These are phyloP conservation scores for Asteroscopus sphinx DNA, from an alignment of 2,888 invertebrate genomes.

Conservation along the genomic window DNA sequence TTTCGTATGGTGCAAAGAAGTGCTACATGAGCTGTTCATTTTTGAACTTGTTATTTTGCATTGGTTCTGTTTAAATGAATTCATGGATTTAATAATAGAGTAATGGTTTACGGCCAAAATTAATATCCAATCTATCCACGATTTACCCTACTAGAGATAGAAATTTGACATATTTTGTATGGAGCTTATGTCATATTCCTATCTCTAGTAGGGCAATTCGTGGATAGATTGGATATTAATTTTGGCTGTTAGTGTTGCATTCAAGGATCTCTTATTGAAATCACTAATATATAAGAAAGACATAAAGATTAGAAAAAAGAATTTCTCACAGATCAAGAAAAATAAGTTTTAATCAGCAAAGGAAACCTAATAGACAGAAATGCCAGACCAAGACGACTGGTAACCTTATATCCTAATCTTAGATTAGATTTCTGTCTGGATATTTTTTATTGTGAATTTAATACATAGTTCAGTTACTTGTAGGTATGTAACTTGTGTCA, in stretches of 20 bases:
- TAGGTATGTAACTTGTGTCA: background rate
- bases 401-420: constrained; percentile 14
- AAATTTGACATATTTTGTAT: no score
- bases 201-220: no score
- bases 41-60: background rate
- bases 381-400: background rate
- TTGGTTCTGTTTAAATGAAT: background rate
- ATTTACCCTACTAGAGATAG: no score
- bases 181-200: no score
- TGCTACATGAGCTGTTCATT: constrained; percentile 16
- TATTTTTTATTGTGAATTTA: constrained; percentile 18
- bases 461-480: background rate
- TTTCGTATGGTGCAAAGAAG: constrained; percentile 16
- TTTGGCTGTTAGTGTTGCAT: no score
- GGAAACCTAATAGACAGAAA: constrained; percentile 15
- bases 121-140: no score
- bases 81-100: no score
- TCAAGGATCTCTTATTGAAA: no score
- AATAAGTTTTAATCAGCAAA: constrained; percentile 3
- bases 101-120: no score
- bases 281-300: no score
- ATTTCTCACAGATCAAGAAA: background rate
- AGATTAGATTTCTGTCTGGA: constrained; percentile 12
- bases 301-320: background rate
- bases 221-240: no score